A percentile compares a stretch with the other conserved stretches of the same genome.
These are phyloP conservation scores for Cantharis rufa DNA, from an alignment of 2,888 invertebrate species.

Conservation along the genomic window DNA sequence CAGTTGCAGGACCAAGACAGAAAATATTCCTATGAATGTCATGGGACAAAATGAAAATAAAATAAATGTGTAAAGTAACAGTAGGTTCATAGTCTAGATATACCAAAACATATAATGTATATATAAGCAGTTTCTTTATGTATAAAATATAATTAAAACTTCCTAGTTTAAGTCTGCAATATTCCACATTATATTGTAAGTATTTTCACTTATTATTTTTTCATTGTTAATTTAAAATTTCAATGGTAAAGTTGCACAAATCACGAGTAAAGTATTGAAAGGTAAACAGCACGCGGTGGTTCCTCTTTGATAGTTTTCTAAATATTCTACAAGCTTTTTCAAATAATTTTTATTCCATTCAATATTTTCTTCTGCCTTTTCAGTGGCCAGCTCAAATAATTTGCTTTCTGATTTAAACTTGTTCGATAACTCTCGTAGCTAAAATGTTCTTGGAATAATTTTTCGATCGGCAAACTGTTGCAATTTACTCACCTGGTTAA, in stretches of 20 bases:
- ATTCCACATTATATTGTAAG: not conserved
- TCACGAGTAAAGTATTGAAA: not conserved
- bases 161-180: not conserved
- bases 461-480: not conserved
- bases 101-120: not conserved
- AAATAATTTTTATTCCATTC: not conserved
- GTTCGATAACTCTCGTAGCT: not conserved
- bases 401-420: not conserved
- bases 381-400: not conserved
- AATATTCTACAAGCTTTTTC: too few species aligned
- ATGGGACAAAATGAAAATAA: conserved; percentile 15
- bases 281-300: not conserved
- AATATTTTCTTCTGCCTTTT: not conserved
- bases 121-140: not conserved
- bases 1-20: conserved; percentile 39
- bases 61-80: conserved; percentile 8
- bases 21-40: conserved; percentile 39
- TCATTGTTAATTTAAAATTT: not conserved
- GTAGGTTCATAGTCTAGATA: not conserved
- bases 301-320: not conserved
- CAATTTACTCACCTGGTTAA: not conserved
- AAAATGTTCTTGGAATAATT: not conserved
- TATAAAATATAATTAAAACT: not conserved
- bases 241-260: not conserved
- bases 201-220: not conserved